Percentiles rank a stretch among this genome's conserved stretches.
phyloP scores from a whole-genome alignment of 1,140 invertebrate species.

The Drosophila miranda region DNA sequence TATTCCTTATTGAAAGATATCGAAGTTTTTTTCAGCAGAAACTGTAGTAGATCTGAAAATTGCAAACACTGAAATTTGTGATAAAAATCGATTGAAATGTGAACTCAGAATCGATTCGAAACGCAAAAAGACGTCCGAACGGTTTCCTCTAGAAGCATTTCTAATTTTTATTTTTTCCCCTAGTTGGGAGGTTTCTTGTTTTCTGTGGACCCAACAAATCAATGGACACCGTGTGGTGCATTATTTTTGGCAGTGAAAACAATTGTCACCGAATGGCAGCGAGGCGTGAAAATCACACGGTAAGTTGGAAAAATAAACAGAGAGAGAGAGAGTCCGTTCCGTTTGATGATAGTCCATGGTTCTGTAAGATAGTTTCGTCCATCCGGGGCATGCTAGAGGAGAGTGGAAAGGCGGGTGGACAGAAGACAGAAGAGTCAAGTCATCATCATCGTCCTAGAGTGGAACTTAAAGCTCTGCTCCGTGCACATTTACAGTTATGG shows the following conservation, averaged over 20 bases:
- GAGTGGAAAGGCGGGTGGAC: conserved; percentile 17
- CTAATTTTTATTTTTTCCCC: too few species aligned
- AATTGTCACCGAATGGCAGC: conserved; percentile 60
- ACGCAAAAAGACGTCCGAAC: too few species aligned
- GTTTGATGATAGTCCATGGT: too few species aligned
- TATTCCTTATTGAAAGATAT: too few species aligned
- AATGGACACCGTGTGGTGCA: conserved; percentile 3
- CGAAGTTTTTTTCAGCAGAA: too few species aligned
- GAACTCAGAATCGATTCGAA: too few species aligned
- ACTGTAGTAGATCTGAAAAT: too few species aligned
- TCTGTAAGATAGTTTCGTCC: too few species aligned
- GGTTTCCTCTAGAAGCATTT: too few species aligned
- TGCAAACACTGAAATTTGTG: too few species aligned
- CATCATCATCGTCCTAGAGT: not conserved
- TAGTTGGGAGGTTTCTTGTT: not conserved
- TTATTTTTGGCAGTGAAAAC: conserved; percentile 23
- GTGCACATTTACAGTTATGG: conserved; percentile 62
- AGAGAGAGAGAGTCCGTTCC: too few species aligned
- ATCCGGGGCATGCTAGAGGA: conserved; percentile 10
- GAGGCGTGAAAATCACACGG: conserved; percentile 66
- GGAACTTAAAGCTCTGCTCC: conserved; percentile 51
- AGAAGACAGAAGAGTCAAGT: conserved; percentile 23
- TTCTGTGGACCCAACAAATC: not conserved
- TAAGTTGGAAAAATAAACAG: conserved; percentile 52
- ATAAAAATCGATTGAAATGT: too few species aligned